Percentiles rank a stretch among this genome's conserved stretches.
Evolutionary conservation across 2,113 vertebrate genomes (phyloP).

Genomic region (Eubucco bourcierii): DNA sequence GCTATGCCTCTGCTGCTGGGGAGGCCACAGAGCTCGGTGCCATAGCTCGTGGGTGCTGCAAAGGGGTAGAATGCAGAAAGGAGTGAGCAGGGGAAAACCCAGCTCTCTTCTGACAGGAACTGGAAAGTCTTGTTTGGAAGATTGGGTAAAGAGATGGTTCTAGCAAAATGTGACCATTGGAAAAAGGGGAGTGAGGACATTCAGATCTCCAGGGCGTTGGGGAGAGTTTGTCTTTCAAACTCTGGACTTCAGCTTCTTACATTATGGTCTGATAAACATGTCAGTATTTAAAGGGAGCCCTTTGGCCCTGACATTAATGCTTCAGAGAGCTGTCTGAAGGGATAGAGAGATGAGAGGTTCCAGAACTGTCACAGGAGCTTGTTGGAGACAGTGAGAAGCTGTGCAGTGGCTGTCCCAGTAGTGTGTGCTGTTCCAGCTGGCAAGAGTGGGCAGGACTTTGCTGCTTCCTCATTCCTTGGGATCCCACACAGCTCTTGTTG

Average conservation of each 20-base stretch:
- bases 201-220: neutral
- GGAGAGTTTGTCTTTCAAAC: neutral
- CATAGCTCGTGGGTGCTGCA: neutral
- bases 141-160: neutral
- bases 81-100: conserved; percentile 19
- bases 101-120: neutral
- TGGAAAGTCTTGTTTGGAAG: conserved; percentile 61
- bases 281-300: neutral
- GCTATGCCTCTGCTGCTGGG: neutral
- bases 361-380: neutral
- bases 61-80: neutral
- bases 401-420: fast-evolving
- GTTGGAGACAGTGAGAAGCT: neutral
- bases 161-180: neutral
- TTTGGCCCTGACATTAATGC: neutral
- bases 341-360: neutral
- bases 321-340: neutral
- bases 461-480: neutral
- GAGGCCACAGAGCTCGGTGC: neutral
- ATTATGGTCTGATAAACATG: neutral
- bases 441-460: neutral
- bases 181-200: neutral
- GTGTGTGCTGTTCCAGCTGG: fast-evolving
- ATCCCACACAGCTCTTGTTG: fast-evolving
- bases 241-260: neutral